Evolutionary conservation across 1,140 invertebrate species (phyloP), one percentile per base, ranked within the genome.

Genomic region (Lasioglossum albipes): DNA sequence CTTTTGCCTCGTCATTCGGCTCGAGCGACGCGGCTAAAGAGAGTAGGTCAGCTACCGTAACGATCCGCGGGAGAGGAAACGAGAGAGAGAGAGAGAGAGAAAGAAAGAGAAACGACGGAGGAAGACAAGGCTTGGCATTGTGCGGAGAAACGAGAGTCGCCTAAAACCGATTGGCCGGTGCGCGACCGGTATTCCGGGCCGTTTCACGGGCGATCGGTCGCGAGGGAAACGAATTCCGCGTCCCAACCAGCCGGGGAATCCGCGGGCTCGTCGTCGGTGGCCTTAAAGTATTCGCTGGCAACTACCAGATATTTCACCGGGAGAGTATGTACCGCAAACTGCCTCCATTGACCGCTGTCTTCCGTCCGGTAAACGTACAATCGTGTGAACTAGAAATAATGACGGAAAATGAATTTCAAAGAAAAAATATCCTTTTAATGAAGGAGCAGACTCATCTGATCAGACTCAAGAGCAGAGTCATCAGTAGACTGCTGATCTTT

Each of bases 11-110:
- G 59, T 22, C 54, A 20, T 64, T 71, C 62, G 49, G 52, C 61
- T 16, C 76, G 80, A 77, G 45, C 75, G 65, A 70, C 18, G 66
- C 49, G 45, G 49, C 31, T 36, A n/a, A 65, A 65, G 65, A 70
- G 65, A 69, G 62, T 65, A 36, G 52, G 66, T 77, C 67, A 68
- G 70, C 41, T 42, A 83, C 20, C 71, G 70, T 83, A 64, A 82
- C 81, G 76, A 83, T 84, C 52, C 49, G n/a, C 67, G 27, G 27
- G 57, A 59, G 57, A n/a, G 45, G 45, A 49, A 49, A 49, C 10
- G 45, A 49, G 45, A 10, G 45, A 49, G 7, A n/a, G 54, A 65
- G 27, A 13, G 27, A 5, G 16, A 16, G 31, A 42, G 31, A 7
- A 0, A 27, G n/a, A 6, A 0, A n/a, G 54, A n/a, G 16, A 16